These are phyloP conservation scores for Pavo muticus DNA, from an alignment of 2,113 vertebrate genomes.

Conservation along the genomic window DNA sequence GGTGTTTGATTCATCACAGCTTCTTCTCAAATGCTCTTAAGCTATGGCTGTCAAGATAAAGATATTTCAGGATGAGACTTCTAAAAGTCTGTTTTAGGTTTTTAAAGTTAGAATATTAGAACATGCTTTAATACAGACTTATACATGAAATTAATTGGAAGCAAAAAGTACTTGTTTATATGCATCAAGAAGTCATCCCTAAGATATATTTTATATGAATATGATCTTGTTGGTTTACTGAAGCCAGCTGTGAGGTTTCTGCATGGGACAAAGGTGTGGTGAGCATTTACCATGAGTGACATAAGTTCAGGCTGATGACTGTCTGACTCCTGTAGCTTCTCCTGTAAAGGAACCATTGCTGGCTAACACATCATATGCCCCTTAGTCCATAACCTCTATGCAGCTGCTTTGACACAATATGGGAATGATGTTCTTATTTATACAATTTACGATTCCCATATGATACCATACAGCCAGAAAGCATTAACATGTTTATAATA, in stretches of 20 bases:
- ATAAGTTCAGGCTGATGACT: not conserved
- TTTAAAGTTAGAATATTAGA: not conserved
- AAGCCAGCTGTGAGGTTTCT: not conserved
- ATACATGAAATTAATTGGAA: not conserved
- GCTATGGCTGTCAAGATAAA: not conserved
- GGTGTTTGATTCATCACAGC: not conserved
- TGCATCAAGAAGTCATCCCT: not conserved
- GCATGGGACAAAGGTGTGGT: rapidly evolving
- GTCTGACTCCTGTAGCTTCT: not conserved
- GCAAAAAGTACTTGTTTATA: not conserved
- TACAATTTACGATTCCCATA: not conserved
- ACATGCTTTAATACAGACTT: not conserved
- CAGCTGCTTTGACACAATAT: not conserved
- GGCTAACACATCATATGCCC: not conserved
- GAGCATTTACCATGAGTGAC: not conserved
- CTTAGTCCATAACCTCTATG: not conserved
- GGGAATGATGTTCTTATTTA: not conserved
- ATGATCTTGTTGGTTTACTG: not conserved
- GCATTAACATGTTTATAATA: not conserved
- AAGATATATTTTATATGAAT: not conserved
- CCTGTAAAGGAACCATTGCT: not conserved
- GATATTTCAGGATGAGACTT: not conserved
- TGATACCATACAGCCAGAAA: not conserved
- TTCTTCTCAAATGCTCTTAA: not conserved
- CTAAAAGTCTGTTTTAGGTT: not conserved